phyloP scores from a whole-genome alignment of 2,797 vertebrate genomes.

The Sebastes jordani region DNA sequence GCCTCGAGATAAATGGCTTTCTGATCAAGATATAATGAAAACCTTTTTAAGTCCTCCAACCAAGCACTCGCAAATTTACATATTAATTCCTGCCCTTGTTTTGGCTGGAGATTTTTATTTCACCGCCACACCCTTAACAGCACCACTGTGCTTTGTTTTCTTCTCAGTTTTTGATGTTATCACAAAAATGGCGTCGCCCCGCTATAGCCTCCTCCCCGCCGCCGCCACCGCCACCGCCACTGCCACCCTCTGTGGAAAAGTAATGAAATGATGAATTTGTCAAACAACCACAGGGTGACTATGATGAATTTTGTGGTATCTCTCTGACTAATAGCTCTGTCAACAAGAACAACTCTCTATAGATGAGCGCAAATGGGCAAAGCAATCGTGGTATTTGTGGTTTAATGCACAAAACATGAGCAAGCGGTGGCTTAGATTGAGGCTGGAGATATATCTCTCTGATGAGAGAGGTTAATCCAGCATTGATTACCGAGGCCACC shows the following conservation, averaged over 20 bases:
- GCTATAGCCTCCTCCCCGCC: background rate
- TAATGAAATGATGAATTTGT: constrained; percentile 81
- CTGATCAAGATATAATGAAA: constrained; percentile 76
- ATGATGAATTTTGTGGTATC: constrained; percentile 79
- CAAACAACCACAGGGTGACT: constrained; percentile 75
- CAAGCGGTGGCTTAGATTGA: constrained; percentile 17
- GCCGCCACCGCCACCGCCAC: background rate
- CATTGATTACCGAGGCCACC: constrained; percentile 51
- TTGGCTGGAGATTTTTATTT: constrained; percentile 34
- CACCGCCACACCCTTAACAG: constrained; percentile 23
- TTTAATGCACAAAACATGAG: constrained; percentile 76
- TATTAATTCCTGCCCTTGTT: constrained; percentile 56
- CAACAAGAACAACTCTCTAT: constrained; percentile 72
- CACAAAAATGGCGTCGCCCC: constrained; percentile 30
- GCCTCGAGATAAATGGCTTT: constrained; percentile 72
- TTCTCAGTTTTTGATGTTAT: constrained; percentile 54
- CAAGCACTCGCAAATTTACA: constrained; percentile 56
- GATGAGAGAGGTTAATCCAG: constrained; percentile 69
- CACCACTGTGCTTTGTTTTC: constrained; percentile 39
- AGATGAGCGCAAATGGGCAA: constrained; percentile 67
- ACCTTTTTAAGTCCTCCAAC: constrained; percentile 65
- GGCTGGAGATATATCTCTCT: constrained; percentile 52
- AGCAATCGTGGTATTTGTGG: constrained; percentile 72
- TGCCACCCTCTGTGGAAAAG: constrained; percentile 54
- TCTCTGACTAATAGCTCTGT: constrained; percentile 78